Evolutionary conservation across 2,888 invertebrate species (phyloP), one percentile per base, ranked within the genome.

Genomic region (Baccha elongata): DNA sequence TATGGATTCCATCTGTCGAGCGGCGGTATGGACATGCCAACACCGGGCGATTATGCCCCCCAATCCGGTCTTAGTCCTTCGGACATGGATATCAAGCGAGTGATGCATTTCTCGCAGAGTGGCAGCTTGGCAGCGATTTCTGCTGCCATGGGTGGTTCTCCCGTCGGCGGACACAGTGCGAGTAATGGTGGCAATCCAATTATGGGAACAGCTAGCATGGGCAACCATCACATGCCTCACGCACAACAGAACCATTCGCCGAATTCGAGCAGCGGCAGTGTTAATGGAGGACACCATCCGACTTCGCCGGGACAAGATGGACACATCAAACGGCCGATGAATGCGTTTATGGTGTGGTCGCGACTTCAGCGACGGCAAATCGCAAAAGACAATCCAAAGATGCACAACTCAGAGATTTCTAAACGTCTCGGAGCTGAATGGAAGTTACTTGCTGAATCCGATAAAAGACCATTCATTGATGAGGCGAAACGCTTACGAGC

Each of bases 291-390:
- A 42, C 85, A 88, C 40, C 86, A 89, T 86, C 86, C 88, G 52
- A 89, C 89, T 10, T 90, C 90, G 0, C 90, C 91, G 0, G 90
- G 90, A 0, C 90, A 91, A 83, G 95, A 95, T 87, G 94, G 94
- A 8, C 97, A 98, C 91, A 97, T 99, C 88, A 99, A 98, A 91
- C 92, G 98, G 17, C 98, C 98, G 1, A 98, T 99, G 98, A 98
- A 98, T 91, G 98, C 98, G 0, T 98, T 98, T 91, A 98, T 98
- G 98, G 98, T 91, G 10, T 98, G 98, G 98, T 97, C 98, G 4
- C 92, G 98, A 44, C 95, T 97, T 42, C 97, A 98, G 90, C 92
- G 98, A 13, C 93, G 97, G 67, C 97, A 97, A 91, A 98, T 98
- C 88, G 97, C 98, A 1, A 94, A 96, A 91, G 97, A 98, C 87